Evolutionary conservation across 2,797 vertebrate genomes (phyloP).

Genomic region (Brotula barbata): DNA sequence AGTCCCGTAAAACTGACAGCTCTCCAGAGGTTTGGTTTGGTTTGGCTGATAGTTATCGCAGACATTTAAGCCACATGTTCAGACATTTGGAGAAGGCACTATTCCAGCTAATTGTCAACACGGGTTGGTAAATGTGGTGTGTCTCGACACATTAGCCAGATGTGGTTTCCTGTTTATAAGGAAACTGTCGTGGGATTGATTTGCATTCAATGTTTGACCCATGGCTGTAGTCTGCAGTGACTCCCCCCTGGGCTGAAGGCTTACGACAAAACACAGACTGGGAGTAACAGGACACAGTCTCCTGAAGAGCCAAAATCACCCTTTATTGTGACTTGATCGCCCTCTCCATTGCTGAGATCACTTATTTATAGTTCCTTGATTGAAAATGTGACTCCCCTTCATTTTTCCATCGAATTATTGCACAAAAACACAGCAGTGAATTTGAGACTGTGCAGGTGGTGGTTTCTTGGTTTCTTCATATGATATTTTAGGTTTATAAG

Average conservation of each 20-base stretch:
- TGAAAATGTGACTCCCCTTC: conserved; percentile 1
- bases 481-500: conserved; percentile 30
- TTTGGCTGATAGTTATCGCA: too few relatives aligned
- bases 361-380: conserved; percentile 24
- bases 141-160: conserved; percentile 20
- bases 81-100: too few relatives aligned
- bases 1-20: conserved; percentile 24
- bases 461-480: conserved; percentile 13
- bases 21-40: too few relatives aligned
- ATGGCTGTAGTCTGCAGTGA: conserved; percentile 74
- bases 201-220: conserved; percentile 72
- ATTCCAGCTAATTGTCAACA: too few relatives aligned
- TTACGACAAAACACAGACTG: conserved; percentile 64
- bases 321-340: conserved; percentile 43
- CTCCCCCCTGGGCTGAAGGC: conserved; percentile 73
- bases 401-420: conserved; percentile 1
- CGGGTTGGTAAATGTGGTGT: too few relatives aligned
- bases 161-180: conserved; percentile 26
- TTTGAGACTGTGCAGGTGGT: conserved; percentile 14
- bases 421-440: conserved; percentile 7
- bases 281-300: conserved; percentile 59
- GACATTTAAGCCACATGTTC: too few relatives aligned
- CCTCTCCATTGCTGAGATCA: conserved; percentile 20
- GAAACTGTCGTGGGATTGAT: conserved; percentile 55
- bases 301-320: conserved; percentile 51